A percentile compares a stretch with the other conserved stretches of the same genome.
These are phyloP conservation scores for Chymomyza costata DNA, from an alignment of 1,140 invertebrate genomes.

Conservation along the genomic window DNA sequence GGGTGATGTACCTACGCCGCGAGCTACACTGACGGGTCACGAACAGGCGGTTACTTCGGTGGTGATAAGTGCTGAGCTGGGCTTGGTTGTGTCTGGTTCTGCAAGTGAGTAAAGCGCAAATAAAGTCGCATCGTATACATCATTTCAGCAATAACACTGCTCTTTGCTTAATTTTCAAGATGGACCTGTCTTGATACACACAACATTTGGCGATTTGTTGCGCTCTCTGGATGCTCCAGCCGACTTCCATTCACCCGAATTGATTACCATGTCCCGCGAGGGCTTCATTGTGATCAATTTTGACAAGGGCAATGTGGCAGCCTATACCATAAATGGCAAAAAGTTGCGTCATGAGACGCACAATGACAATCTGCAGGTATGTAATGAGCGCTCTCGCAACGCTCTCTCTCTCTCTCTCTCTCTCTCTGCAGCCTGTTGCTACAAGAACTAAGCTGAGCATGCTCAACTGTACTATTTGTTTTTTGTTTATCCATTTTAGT, in stretches of 20 bases:
- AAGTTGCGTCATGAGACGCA: slow-evolving; percentile 91
- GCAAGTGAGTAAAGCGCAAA: slow-evolving; percentile 83
- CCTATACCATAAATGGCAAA: slow-evolving; percentile 94
- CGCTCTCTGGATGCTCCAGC: slow-evolving; percentile 89
- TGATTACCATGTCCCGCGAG: slow-evolving; percentile 95
- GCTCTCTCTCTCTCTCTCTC: not conserved
- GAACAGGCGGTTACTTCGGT: slow-evolving; percentile 96
- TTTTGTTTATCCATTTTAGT: slow-evolving; percentile 78
- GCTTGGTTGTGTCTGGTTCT: slow-evolving; percentile 96
- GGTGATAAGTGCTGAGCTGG: slow-evolving; percentile 97
- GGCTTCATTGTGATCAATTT: slow-evolving; percentile 97
- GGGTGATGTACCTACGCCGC: slow-evolving; percentile 93
- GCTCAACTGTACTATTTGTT: not conserved
- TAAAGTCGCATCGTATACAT: too few species aligned
- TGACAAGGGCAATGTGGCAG: slow-evolving; percentile 92
- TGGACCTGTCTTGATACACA: slow-evolving; percentile 97
- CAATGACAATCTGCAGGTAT: slow-evolving; percentile 95
- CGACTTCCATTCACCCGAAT: slow-evolving; percentile 89
- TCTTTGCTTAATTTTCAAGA: slow-evolving; percentile 77
- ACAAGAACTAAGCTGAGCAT: too few species aligned
- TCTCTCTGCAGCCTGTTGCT: not conserved
- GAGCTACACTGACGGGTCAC: slow-evolving; percentile 97
- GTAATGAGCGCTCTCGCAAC: not conserved
- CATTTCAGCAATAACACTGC: too few species aligned
- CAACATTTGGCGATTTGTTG: slow-evolving; percentile 98